Base-by-base conservation (phyloP, 1,140 invertebrate species). In the Hyphantria cunea region DNA sequence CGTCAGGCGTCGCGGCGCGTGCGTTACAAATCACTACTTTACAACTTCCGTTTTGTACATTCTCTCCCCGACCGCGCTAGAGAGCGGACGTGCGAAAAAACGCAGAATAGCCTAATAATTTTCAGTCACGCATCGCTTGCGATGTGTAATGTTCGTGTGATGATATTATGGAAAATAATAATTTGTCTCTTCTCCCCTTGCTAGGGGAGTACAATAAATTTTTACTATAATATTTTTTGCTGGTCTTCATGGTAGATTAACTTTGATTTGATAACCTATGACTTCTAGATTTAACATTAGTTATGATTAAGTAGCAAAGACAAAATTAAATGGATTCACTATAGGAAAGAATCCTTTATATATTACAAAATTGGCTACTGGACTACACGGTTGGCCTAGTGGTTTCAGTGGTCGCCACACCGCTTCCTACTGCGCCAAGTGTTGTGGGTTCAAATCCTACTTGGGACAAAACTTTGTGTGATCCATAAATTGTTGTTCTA, bases 11-110 rank as follows among this genome's bases (percentile, higher is more conserved):
- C 78, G 82, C 82, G 84, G 81, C 87, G 87, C 84, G 87, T 88
- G 86, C 87, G 79, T 90, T 86, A 86, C 85, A 90, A 90, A 90
- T 90, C 84, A 87, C 84, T 87, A 82, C 84, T 88, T 89, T 90
- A 90, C 86, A 84, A 88, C 86, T 86, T 88, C 86, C 86, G 79
- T 66, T 72, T 74, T 58, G 60, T 68, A 68, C 78, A 85, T 70
- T 86, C 62, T 68, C 52, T 72, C 74, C 41, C 73, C 70, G 65
- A 78, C 72, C 66, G 64, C 70, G 54, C 71, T 15, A 53, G 51
- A 56, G 61, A 64, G 56, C 64, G 75, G 77, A 83, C 78, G 77
- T 78, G 82, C 65, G 70, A 72, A 87, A 84, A 84, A 56, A 56
- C 31, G 12, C 54, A 37, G 17, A 78, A 77, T 65, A 55, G 70